Evolutionary conservation across 2,797 vertebrate species (phyloP), one percentile per base, ranked within the genome.

Genomic region (Tauraco hartlaubi): DNA sequence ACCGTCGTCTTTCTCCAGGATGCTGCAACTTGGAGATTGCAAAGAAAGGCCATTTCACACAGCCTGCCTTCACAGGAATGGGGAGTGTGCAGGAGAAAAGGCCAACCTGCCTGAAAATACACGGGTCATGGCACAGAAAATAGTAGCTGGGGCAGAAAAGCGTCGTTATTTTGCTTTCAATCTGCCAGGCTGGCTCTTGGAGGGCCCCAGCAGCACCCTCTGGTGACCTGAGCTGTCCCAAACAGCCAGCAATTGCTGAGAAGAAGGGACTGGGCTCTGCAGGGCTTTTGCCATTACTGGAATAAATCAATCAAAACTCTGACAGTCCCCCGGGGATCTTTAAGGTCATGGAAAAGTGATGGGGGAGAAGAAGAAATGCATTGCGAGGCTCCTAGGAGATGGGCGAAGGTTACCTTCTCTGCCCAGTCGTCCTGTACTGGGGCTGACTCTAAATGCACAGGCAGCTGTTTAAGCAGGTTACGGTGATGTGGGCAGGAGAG

Each of bases 171-270:
- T 73, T 49, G 18, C 26, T 62, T 76, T 79, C 55, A 15, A 3
- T 2, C 9, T 72, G 15, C 51, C 52, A 26, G 20, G 0, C 7
- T 59, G 66, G 63, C 25, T 76, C 71, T 31, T 18, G 59, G 62
- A 85, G 51, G 90, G 39, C 59, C 31, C 79, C 90, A 95, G 93
- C 90, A 96, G 93, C 92, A 96, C 85, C 90, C 76, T 96, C 93
- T 95, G 95, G 88, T 96, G 92, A 94, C 55, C 76, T 39, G 69
- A 51, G 51, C 66, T 88, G 35, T 69, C 73, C 95, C 88, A 58
- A 43, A 18, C 82, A 81, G 62, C 35, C 48, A 84, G 80, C 43
- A 66, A 58, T 10, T 12, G 12, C 54, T n/a, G n/a, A 54, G 35
- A 17, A 79, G 64, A 28, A 61, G 43, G 11, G 23, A 9, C 0